Evolutionary conservation across 2,113 vertebrate species (phyloP), one percentile per base, ranked within the genome.

Genomic region (Tragelaphus buxtoni): DNA sequence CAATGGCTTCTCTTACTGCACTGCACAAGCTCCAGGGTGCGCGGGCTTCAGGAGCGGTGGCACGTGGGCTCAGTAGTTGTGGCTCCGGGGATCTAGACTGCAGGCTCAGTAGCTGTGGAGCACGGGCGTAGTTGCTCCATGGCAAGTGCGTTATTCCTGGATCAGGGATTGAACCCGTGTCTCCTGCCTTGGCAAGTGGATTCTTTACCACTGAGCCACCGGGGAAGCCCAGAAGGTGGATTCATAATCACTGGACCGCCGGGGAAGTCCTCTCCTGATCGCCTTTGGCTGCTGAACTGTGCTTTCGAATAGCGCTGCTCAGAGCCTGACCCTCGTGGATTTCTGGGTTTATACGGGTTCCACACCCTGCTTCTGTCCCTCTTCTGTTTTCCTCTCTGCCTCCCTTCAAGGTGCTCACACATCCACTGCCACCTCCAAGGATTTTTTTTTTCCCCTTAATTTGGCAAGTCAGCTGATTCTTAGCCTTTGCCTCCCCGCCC

Each of bases 391-490:
- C 3, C 6, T 20, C 45, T 42, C 49, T 7, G 11, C 49, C 18
- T 47, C 49, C 80, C 58, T 55, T 10, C 2, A 7, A 1, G n/a
- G 72, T 9, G n/a, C 7, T 0, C 28, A 35, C 9, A 3, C 1
- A 4, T 26, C 45, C 17, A 2, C 30, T 49, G 16, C 63, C 4
- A 3, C 47, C 56, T 96, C 99, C 99, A 28, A 99, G 99, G 96
- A 99, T 98, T 95, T 98, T 95, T 98, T 99, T 99, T 28, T 3
- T 0, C 99, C 99, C 7, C 99, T 99, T 4, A 99, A 63, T 99
- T 99, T 98, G 99, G 99, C 80, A 99, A 99, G 9, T 2, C 2
- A 1, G n/a, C 47, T 7, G 9, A 6, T 24, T 5, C 16, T 42
- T 12, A 1, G 49, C 82, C 2, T 17, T 77, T 28, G 28, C 56